Evolutionary conservation across 1,140 invertebrate species (phyloP).

Genomic region (Ceratoteleas bidentatus): DNA sequence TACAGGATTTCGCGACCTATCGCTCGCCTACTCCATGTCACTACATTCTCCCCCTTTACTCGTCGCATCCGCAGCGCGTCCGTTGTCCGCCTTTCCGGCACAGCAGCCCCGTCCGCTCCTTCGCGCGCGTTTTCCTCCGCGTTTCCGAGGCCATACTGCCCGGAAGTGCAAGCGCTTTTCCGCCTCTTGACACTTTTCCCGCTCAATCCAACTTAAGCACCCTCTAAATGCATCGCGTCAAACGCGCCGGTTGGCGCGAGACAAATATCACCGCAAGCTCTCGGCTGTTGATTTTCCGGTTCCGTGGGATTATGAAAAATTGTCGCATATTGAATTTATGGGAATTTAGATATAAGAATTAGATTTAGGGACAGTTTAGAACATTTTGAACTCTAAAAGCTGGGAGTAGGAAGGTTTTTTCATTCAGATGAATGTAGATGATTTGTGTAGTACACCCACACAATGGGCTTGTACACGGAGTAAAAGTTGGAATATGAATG

Average conservation of each 20-base stretch:
- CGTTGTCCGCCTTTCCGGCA: conserved; percentile 56
- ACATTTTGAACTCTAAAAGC: too few relatives aligned
- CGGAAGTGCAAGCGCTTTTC: background rate
- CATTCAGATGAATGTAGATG: too few relatives aligned
- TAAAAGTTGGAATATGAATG: too few relatives aligned
- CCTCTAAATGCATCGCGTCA: conserved; percentile 54
- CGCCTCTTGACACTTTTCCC: conserved; percentile 40
- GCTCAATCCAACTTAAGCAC: conserved; percentile 50
- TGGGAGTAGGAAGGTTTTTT: too few relatives aligned
- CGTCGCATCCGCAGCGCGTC: conserved; percentile 48
- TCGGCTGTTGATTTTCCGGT: conserved; percentile 34
- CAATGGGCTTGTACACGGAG: too few relatives aligned
- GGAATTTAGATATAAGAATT: too few relatives aligned
- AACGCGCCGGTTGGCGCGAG: conserved; percentile 33
- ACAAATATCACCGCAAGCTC: conserved; percentile 47
- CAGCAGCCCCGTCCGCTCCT: conserved; percentile 33
- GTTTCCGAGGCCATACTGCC: conserved; percentile 56
- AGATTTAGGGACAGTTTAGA: too few relatives aligned
- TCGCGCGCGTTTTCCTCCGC: conserved; percentile 34
- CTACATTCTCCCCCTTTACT: conserved; percentile 42
- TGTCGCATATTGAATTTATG: too few relatives aligned
- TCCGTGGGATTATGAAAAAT: background rate
- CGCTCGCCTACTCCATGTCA: conserved; percentile 63
- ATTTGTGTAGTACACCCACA: too few relatives aligned
- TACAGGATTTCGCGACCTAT: conserved; percentile 66